phyloP scores from a whole-genome alignment of 2,888 invertebrate species.

The Amaurobius ferox region DNA sequence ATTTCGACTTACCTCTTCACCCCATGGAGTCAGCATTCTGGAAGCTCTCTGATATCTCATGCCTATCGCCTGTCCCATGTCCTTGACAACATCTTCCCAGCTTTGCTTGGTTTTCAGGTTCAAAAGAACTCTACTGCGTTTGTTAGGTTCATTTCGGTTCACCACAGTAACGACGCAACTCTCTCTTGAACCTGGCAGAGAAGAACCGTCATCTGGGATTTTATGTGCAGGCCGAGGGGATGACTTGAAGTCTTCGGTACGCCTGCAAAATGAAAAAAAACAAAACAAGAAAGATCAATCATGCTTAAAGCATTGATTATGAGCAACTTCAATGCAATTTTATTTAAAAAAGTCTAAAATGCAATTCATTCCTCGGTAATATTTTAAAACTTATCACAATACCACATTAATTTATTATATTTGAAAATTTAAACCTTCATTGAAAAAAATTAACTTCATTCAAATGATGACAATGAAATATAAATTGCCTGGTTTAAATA shows the following conservation, averaged over 20 bases:
- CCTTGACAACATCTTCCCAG: slow-evolving; percentile 94
- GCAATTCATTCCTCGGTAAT: too few relatives aligned
- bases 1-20: slow-evolving; percentile 87
- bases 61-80: slow-evolving; percentile 93
- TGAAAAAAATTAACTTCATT: too few relatives aligned
- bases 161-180: slow-evolving; percentile 93
- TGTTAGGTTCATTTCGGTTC: slow-evolving; percentile 93
- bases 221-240: not conserved
- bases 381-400: too few relatives aligned
- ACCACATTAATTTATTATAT: too few relatives aligned
- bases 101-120: slow-evolving; percentile 95
- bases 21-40: slow-evolving; percentile 92
- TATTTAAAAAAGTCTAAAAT: too few relatives aligned
- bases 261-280: not conserved
- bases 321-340: too few relatives aligned
- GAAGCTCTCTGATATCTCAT: slow-evolving; percentile 89
- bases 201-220: slow-evolving; percentile 43
- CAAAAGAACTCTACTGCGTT: slow-evolving; percentile 92
- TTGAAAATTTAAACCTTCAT: too few relatives aligned
- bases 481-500: too few relatives aligned
- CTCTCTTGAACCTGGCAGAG: slow-evolving; percentile 83
- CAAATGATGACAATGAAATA: too few relatives aligned
- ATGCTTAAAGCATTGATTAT: too few relatives aligned
- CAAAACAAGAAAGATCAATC: too few relatives aligned
- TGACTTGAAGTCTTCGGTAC: not conserved